These are phyloP conservation scores for Ricordea florida DNA, from an alignment of 92 coral and sea anemone genomes.

Conservation along the genomic window DNA sequence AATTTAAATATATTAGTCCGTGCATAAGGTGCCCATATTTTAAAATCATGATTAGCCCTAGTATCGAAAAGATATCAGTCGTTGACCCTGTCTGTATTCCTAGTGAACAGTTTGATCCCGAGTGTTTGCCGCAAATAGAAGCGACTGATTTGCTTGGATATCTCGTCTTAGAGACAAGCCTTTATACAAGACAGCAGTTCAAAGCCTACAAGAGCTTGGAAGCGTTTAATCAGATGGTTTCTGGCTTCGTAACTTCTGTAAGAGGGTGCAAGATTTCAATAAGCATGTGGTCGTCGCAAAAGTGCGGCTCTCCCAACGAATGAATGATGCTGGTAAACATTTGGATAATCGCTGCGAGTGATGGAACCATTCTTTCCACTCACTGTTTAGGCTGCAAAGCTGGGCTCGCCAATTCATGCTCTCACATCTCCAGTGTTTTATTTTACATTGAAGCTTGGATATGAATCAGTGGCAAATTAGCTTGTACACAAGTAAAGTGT, in stretches of 20 bases:
- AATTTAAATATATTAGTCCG: no score
- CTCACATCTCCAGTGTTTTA: slow-evolving; percentile 43
- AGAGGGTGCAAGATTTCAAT: slow-evolving; percentile 32
- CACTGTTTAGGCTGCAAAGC: slow-evolving; percentile 38
- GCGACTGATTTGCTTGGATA: slow-evolving; percentile 8
- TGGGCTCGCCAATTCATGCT: slow-evolving; percentile 37
- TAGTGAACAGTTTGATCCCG: slow-evolving; percentile 1
- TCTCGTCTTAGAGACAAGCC: slow-evolving; percentile 47
- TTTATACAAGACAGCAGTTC: slow-evolving; percentile 37
- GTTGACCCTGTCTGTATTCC: slow-evolving; percentile 9
- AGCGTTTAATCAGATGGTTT: slow-evolving; percentile 60
- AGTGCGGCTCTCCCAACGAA: slow-evolving; percentile 58
- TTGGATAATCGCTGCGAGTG: slow-evolving; percentile 47
- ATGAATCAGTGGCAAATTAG: slow-evolving; percentile 12
- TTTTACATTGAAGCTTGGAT: slow-evolving; percentile 32
- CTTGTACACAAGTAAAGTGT: slow-evolving; percentile 12
- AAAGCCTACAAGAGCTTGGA: slow-evolving; percentile 58
- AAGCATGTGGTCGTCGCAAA: slow-evolving; percentile 51
- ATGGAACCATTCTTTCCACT: slow-evolving; percentile 34
- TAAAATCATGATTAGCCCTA: no score
- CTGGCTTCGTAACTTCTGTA: slow-evolving; percentile 53
- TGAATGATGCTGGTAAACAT: slow-evolving; percentile 53
- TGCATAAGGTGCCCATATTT: no score
- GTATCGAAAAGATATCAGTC: slow-evolving; percentile 20
- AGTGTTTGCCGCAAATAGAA: slow-evolving; percentile 8